These are phyloP conservation scores for Drosophila tanythrix DNA, from an alignment of 2,888 invertebrate species.

Conservation along the genomic window DNA sequence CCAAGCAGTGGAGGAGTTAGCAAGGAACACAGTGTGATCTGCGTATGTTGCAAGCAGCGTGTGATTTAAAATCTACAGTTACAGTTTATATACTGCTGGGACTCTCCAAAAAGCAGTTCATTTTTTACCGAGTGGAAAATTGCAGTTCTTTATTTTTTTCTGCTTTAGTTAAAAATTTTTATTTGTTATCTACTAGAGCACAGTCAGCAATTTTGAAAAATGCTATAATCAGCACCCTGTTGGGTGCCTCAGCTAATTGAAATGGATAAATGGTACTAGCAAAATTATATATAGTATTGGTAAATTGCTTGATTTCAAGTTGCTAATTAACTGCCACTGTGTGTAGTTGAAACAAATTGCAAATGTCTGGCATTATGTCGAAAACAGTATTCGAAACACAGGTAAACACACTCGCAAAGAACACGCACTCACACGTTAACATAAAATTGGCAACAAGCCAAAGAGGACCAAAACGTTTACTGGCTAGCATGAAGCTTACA, in stretches of 20 bases:
- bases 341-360: neutral
- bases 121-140: neutral
- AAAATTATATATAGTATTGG: neutral
- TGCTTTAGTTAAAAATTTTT: neutral
- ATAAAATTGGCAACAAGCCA: slow-evolving; percentile 13
- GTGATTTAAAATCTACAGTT: neutral
- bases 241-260: neutral
- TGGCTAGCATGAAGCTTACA: slow-evolving; percentile 14
- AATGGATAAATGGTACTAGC: neutral
- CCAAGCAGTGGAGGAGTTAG: too few species aligned
- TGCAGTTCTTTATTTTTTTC: neutral
- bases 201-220: neutral
- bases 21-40: too few species aligned
- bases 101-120: neutral
- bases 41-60: too few species aligned
- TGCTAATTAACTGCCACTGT: neutral
- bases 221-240: neutral
- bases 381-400: neutral
- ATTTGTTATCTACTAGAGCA: neutral
- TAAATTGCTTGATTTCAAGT: neutral
- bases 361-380: neutral
- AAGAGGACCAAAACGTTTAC: slow-evolving; percentile 6
- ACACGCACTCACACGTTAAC: neutral
- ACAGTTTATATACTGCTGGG: too few species aligned
- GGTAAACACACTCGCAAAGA: neutral